phyloP scores from a whole-genome alignment of 2,888 invertebrate species.

The Temnothorax ravouxi region DNA sequence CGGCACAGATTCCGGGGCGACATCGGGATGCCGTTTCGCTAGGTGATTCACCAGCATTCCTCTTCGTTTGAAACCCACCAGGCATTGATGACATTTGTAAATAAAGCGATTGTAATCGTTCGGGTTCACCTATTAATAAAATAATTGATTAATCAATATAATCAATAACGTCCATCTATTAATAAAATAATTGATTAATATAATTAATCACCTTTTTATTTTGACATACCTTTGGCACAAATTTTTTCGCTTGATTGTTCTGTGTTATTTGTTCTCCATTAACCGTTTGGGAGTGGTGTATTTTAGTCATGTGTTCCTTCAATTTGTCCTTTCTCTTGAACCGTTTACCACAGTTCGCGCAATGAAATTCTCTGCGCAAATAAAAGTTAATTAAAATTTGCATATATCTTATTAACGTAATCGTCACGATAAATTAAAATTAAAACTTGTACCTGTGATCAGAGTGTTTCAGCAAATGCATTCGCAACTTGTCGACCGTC shows the following conservation, averaged over 20 bases:
- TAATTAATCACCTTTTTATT: neutral
- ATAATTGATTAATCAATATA: slow-evolving; percentile 23
- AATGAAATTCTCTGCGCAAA: slow-evolving; percentile 90
- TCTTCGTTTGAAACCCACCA: slow-evolving; percentile 93
- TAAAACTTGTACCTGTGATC: slow-evolving; percentile 85
- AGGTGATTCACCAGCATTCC: slow-evolving; percentile 96
- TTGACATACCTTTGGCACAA: slow-evolving; percentile 87
- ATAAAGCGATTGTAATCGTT: slow-evolving; percentile 91
- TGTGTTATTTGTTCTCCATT: slow-evolving; percentile 78
- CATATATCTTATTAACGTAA: neutral
- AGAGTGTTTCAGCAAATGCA: slow-evolving; percentile 89
- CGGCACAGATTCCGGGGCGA: slow-evolving; percentile 89
- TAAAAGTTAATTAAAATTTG: slow-evolving; percentile 33
- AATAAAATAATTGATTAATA: slow-evolving; percentile 28
- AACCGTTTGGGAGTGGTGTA: slow-evolving; percentile 88
- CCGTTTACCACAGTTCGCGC: slow-evolving; percentile 92
- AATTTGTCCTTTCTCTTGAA: slow-evolving; percentile 93
- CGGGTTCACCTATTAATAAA: slow-evolving; percentile 84
- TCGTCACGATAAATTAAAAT: neutral
- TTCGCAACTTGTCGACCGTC: slow-evolving; percentile 90
- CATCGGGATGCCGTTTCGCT: slow-evolving; percentile 91
- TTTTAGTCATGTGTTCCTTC: slow-evolving; percentile 91
- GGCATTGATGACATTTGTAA: slow-evolving; percentile 92
- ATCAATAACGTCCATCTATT: slow-evolving; percentile 77
- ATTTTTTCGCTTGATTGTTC: slow-evolving; percentile 86